Evolutionary conservation across 2,113 vertebrate species (phyloP).

Genomic region (Ondatra zibethicus): DNA sequence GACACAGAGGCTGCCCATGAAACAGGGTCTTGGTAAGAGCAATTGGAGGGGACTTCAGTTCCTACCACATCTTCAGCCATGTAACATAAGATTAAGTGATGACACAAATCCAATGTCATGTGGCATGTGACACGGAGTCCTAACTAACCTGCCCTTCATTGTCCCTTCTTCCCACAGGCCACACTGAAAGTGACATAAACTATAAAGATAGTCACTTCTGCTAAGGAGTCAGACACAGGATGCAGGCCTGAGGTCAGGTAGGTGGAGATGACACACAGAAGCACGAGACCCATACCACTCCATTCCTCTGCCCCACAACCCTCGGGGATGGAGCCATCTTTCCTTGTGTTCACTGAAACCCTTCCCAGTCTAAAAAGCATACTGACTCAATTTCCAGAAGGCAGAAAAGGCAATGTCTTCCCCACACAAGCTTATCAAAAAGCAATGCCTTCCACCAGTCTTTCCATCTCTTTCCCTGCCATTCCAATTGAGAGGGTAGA

Average conservation of each 20-base stretch:
- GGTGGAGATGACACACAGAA: too few relatives aligned
- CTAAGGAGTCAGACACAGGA: not conserved
- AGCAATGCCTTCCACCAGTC: not conserved
- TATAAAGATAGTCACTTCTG: not conserved
- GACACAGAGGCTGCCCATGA: not conserved
- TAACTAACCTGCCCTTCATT: accelerated
- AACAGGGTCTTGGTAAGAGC: not conserved
- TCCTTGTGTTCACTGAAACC: not conserved
- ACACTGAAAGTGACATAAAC: not conserved
- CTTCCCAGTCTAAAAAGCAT: not conserved
- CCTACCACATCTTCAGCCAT: too few relatives aligned
- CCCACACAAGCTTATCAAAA: not conserved
- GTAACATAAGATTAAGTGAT: not conserved
- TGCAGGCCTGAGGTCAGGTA: not conserved
- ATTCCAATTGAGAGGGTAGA: not conserved
- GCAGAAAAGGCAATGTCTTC: not conserved
- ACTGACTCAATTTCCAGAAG: not conserved
- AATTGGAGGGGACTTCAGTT: not conserved
- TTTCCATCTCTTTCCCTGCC: not conserved
- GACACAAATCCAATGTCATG: not conserved
- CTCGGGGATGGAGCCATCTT: not conserved
- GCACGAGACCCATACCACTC: too few relatives aligned
- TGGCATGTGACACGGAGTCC: not conserved
- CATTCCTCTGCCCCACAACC: too few relatives aligned
- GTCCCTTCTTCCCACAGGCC: not conserved